Base-by-base conservation (phyloP, 1,140 invertebrate genomes). In the Drosophila ercepeae region DNA sequence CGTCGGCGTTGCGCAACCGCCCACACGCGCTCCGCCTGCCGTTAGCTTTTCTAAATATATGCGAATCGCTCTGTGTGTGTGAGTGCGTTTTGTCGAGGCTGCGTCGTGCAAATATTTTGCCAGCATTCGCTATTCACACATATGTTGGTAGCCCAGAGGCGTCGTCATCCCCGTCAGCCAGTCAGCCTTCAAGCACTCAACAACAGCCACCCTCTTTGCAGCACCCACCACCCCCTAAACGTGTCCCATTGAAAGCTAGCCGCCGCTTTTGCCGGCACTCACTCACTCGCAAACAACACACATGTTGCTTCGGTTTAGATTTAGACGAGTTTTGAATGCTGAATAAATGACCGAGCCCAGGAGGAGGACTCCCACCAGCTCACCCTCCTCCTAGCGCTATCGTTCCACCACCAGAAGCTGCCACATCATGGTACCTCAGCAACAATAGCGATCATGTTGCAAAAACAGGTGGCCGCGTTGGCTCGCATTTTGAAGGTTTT, bases 301-400 rank as follows among this genome's bases (percentile, higher is more conserved):
- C 81, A 84, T 84, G 81, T 84, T 84, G 81, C 81, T 76, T 84
- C 81, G 81, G 32, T 81, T 84, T 79, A 84, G 81, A 84, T 86
- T 84, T 84, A 86, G 81, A 84, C 79, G 79, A 69, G 81, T 82
- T 82, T 82, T 81, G 52, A 67, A 67, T 72, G 32, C 57, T 71
- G 57, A 72, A 69, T 55, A 72, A 61, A 72, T 72, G 55, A 46
- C 29, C 49, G 46, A 18, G 59, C 19, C 14, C 18, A 67, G 36
- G 57, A 48, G 42, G 13, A 48, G 55, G 55, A 61, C 58, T 18
- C 44, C 34, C 13, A 19, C 14, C 23, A 29, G n/a, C n/a, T n/a
- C n/a, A n/a, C n/a, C n/a, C n/a, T 5, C 13, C 19, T 39, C 19
- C 14, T 13, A 60, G 5, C 18, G 23, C 29, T 60, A 39, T 25